phyloP scores from a whole-genome alignment of 2,113 vertebrate genomes.

The Sinosuthora webbiana region DNA sequence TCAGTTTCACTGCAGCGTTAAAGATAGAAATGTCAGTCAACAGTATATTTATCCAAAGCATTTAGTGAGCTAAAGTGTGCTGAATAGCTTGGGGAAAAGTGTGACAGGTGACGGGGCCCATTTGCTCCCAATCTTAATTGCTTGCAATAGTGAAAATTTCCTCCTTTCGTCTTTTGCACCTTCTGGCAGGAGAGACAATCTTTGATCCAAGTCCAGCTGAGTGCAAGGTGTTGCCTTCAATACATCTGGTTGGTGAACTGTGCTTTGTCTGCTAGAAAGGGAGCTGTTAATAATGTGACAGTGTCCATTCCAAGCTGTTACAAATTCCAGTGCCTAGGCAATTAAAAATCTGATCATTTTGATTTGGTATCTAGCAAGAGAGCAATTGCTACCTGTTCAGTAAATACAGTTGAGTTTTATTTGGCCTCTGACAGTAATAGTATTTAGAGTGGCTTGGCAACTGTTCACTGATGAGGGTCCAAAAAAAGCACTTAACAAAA shows the following conservation, averaged over 20 bases:
- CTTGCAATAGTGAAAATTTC: background rate
- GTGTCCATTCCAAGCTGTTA: background rate
- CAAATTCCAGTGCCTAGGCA: background rate
- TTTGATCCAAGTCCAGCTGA: background rate
- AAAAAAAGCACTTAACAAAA: slow-evolving; percentile 28
- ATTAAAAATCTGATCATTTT: background rate
- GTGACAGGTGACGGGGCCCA: background rate
- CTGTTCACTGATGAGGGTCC: background rate
- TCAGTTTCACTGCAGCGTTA: background rate
- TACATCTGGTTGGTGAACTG: background rate
- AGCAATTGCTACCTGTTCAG: background rate
- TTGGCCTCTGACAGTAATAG: background rate
- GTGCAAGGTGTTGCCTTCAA: background rate
- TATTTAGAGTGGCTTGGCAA: slow-evolving; percentile 16
- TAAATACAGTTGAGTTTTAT: background rate
- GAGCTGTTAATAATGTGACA: background rate
- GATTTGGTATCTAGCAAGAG: background rate
- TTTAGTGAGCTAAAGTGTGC: background rate
- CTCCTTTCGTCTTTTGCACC: background rate
- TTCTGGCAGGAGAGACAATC: background rate
- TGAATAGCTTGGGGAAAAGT: background rate
- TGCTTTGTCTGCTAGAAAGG: background rate
- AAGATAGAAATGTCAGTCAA: background rate
- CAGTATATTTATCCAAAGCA: background rate
- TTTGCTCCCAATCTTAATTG: background rate